Base-by-base conservation (phyloP, 2,113 vertebrate genomes). In the Prolemur simus region DNA sequence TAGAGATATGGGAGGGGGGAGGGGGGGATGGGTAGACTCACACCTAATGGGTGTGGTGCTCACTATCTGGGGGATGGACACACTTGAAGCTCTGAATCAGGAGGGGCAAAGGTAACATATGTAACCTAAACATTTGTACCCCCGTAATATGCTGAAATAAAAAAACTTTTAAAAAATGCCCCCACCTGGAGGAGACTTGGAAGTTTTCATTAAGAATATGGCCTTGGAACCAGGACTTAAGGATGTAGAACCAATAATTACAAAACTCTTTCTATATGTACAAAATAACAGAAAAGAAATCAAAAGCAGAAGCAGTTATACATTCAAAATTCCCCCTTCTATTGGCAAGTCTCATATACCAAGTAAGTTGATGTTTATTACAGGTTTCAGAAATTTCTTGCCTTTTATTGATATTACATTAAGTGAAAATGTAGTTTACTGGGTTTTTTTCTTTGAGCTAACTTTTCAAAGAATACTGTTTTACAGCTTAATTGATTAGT, bases 401-500 rank as follows among this genome's bases (percentile, higher is more conserved):
- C 69, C 81, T 89, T 97, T 74, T 52, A 64, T 49, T 80, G 18
- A 15, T 6, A 56, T 8, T 95, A 98, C 98, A 92, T 97, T 97
- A 98, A 98, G 91, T 98, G 94, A 98, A 98, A 97, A 97, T 95
- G 71, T 64, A 97, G n/a, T 97, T 98, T 92, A 96, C 58, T 95
- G 14, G 34, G 8, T 49, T 73, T 84, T 97, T 84, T 82, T 32
- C 89, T 95, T 92, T 92, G 20, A 18, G n/a, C 92, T 98, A 98
- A 97, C 96, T 96, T 98, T 98, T 97, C 81, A 94, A 92, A 10
- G 9, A 98, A 96, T 93, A 97, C 93, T 94, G 94, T 95, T 98
- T 98, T 98, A 97, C 60, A 98, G 85, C 71, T 93, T 98, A 98
- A 98, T 97, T 98, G 96, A 98, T 98, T 98, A 97, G 95, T 98